Evolutionary conservation across 2,888 invertebrate genomes (phyloP).

Genomic region (Drosophila cognata): DNA sequence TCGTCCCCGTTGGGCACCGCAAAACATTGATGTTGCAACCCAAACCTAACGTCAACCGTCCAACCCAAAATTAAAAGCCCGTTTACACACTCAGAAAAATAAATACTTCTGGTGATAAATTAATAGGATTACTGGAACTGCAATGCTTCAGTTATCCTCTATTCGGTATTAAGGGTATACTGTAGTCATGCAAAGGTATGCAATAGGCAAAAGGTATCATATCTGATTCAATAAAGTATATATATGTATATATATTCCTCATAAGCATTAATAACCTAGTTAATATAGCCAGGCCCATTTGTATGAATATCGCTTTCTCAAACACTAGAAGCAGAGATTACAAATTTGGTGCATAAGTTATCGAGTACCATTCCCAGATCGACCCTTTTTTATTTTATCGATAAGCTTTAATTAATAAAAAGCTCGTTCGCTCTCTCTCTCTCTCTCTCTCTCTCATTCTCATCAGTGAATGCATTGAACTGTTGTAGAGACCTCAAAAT

Average conservation of each 20-base stretch:
- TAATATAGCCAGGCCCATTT: neutral
- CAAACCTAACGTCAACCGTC: neutral
- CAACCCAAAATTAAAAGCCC: neutral
- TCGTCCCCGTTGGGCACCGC: constrained; percentile 46
- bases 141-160: neutral
- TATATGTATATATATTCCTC: neutral
- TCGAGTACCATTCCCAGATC: neutral
- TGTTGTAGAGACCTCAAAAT: neutral
- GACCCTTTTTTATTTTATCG: neutral
- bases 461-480: neutral
- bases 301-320: neutral
- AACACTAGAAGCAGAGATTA: neutral
- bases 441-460: neutral
- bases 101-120: neutral
- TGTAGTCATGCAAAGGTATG: neutral
- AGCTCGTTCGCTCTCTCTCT: too few relatives aligned
- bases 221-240: neutral
- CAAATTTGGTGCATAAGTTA: neutral
- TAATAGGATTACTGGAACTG: neutral
- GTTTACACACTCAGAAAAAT: constrained; percentile 1
- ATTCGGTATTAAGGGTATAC: neutral
- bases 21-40: constrained; percentile 44
- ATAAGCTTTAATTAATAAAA: neutral
- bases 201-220: neutral
- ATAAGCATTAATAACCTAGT: neutral